Conservation (phyloP, 2,888 invertebrate genomes). For the Pharmacophagus antenor region DNA sequence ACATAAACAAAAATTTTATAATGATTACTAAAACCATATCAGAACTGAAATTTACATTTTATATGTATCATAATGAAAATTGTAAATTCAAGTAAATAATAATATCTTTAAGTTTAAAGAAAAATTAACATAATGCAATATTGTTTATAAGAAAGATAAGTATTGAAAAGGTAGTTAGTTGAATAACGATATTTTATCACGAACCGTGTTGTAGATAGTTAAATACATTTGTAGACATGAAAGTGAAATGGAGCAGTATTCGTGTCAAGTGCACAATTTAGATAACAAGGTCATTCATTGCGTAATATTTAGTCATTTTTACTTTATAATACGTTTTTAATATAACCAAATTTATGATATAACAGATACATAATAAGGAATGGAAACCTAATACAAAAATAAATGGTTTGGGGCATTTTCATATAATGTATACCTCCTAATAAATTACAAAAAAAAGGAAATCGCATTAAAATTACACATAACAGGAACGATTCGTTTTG, state of each 20-base stretch:
- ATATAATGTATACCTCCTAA: no score
- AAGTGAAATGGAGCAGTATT: constrained; percentile 79
- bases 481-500: not conserved
- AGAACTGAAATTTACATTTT: not conserved
- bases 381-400: not conserved
- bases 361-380: not conserved
- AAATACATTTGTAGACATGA: constrained; percentile 60
- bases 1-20: not conserved
- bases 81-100: not conserved
- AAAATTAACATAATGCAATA: not conserved
- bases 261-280: constrained; percentile 80
- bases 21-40: not conserved
- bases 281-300: constrained; percentile 77
- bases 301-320: constrained; percentile 60
- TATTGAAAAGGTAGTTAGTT: constrained; percentile 29
- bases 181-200: constrained; percentile 45
- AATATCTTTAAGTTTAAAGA: not conserved
- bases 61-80: not conserved
- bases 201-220: constrained; percentile 57
- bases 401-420: no score
- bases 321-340: not conserved
- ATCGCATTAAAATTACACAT: not conserved
- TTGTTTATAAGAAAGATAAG: constrained; percentile 14
- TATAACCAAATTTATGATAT: not conserved
- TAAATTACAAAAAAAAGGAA: not conserved